Evolutionary conservation across 2,797 vertebrate genomes (phyloP).

Genomic region (Xerus rutilus): DNA sequence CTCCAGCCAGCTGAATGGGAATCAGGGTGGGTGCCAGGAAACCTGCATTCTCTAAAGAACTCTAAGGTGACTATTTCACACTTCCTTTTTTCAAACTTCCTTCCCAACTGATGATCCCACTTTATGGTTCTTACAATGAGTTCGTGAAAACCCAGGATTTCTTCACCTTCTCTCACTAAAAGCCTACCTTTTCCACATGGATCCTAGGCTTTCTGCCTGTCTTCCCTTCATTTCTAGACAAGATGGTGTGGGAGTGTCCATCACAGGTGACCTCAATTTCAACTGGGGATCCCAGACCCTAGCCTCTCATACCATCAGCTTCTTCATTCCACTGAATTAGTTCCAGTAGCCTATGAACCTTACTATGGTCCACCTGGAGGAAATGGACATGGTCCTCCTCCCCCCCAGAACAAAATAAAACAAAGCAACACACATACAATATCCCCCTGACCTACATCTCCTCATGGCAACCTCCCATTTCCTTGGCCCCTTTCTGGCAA

Average conservation of each 20-base stretch:
- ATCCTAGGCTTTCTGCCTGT: not conserved
- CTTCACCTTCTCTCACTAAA: not conserved
- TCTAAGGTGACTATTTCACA: not conserved
- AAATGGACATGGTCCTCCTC: not conserved
- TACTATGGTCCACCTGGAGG: not conserved
- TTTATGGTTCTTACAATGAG: not conserved
- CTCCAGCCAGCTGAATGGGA: not conserved
- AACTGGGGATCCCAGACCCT: not conserved
- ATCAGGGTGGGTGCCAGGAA: not conserved
- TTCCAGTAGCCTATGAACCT: not conserved
- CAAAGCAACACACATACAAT: not conserved
- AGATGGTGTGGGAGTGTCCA: rapidly evolving
- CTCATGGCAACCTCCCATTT: not conserved
- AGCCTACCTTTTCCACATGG: not conserved
- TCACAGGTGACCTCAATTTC: too few species aligned
- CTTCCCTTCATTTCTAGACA: not conserved
- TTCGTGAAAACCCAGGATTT: not conserved
- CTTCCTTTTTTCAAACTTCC: not conserved
- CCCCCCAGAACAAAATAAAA: not conserved
- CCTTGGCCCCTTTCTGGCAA: not conserved
- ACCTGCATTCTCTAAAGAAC: not conserved
- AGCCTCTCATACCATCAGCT: not conserved
- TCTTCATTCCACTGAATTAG: not conserved
- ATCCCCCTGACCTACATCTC: not conserved
- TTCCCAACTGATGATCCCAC: not conserved